Conservation (phyloP, 2,113 vertebrate genomes). For the Passer montanus region DNA sequence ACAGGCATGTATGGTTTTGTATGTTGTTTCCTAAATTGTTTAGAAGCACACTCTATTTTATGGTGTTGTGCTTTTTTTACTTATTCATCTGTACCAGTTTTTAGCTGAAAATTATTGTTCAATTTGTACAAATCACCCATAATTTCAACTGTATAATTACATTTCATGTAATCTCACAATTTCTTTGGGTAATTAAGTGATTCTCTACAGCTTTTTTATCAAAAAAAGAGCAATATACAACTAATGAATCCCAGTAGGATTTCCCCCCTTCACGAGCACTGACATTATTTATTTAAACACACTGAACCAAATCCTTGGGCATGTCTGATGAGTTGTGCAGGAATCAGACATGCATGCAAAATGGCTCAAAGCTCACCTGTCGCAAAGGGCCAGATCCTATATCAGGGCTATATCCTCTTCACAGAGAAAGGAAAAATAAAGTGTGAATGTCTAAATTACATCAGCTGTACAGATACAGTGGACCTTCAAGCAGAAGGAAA, state of each 20-base stretch:
- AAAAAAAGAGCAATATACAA: conserved; percentile 66
- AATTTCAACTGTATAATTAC: conserved; percentile 62
- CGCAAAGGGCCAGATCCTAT: background rate
- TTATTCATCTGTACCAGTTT: conserved; percentile 58
- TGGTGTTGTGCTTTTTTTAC: conserved; percentile 70
- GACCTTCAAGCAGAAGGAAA: background rate
- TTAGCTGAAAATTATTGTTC: conserved; percentile 63
- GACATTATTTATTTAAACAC: conserved; percentile 62
- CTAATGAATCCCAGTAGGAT: conserved; percentile 50
- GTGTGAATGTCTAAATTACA: background rate
- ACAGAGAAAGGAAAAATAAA: background rate
- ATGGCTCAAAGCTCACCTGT: background rate
- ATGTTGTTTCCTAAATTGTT: conserved; percentile 32
- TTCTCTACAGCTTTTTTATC: conserved; percentile 62
- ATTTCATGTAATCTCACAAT: conserved; percentile 64
- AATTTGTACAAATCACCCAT: conserved; percentile 59
- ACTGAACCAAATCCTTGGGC: background rate
- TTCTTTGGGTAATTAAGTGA: conserved; percentile 55
- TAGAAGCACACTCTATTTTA: conserved; percentile 61
- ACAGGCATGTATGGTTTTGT: conserved; percentile 48
- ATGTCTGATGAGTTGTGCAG: background rate
- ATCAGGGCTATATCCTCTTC: background rate
- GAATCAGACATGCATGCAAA: background rate
- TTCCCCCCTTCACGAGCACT: background rate
- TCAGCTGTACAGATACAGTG: background rate